phyloP scores from a whole-genome alignment of 2,113 vertebrate genomes.

The Chaetorhynchus papuensis region DNA sequence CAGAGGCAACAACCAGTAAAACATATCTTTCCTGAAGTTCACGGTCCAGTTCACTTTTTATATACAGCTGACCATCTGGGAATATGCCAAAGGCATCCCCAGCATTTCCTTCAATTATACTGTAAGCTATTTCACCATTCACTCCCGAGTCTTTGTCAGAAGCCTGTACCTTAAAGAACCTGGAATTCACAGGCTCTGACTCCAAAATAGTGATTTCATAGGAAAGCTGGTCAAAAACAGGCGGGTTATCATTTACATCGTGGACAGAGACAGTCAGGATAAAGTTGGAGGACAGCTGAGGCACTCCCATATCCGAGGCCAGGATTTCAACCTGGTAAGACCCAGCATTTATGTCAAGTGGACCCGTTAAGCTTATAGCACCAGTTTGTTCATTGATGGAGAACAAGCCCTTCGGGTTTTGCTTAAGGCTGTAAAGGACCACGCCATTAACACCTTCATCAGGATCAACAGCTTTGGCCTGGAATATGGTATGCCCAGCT shows the following conservation, averaged over 20 bases:
- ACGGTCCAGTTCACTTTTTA: constrained; percentile 93
- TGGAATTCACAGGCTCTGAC: constrained; percentile 92
- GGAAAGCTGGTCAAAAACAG: constrained; percentile 94
- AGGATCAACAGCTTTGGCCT: constrained; percentile 88
- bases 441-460: constrained; percentile 90
- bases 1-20: constrained; percentile 85
- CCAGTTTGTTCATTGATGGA: constrained; percentile 84
- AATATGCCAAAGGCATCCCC: constrained; percentile 94
- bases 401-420: constrained; percentile 89
- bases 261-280: constrained; percentile 90
- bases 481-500: constrained; percentile 90
- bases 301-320: constrained; percentile 89
- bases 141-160: constrained; percentile 90
- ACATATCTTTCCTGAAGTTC: constrained; percentile 90
- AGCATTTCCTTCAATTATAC: constrained; percentile 86
- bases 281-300: constrained; percentile 83
- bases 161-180: constrained; percentile 94
- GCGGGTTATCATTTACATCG: constrained; percentile 94
- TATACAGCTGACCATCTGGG: constrained; percentile 94
- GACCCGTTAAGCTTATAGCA: constrained; percentile 82
- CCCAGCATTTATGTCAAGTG: constrained; percentile 84
- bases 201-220: constrained; percentile 92
- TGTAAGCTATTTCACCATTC: constrained; percentile 92
- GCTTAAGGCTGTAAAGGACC: constrained; percentile 88
- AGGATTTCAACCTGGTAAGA: constrained; percentile 90